Conservation (phyloP, 1,140 invertebrate species). For the Leptinotarsa defecta region DNA sequence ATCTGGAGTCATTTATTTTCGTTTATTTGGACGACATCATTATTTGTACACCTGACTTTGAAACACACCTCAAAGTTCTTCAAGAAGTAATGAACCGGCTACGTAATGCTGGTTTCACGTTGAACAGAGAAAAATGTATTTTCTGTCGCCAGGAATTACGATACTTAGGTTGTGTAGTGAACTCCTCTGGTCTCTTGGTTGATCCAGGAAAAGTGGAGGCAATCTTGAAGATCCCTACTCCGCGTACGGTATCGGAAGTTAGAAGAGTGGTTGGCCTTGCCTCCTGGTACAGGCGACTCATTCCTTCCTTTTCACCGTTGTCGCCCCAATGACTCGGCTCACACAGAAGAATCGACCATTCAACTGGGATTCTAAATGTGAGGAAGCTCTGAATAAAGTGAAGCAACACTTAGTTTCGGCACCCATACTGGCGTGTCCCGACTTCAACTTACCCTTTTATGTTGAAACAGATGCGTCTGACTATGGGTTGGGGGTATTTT, state of each 20-base stretch:
- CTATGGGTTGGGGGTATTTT: constrained; percentile 15
- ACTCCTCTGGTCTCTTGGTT: neutral
- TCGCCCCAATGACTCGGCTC: neutral
- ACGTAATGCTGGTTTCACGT: neutral
- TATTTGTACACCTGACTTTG: constrained; percentile 40
- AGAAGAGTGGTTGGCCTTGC: too few species aligned
- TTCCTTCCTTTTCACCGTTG: neutral
- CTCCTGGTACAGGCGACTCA: neutral
- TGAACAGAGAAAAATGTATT: too few species aligned
- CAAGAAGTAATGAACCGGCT: neutral
- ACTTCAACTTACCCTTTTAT: constrained; percentile 29
- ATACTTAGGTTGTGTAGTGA: too few species aligned
- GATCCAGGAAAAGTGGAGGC: too few species aligned
- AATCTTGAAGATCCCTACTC: too few species aligned
- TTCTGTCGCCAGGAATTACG: too few species aligned
- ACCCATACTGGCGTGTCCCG: constrained; percentile 35
- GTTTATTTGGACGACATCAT: constrained; percentile 39
- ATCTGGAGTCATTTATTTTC: constrained; percentile 33
- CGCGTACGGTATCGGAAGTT: too few species aligned
- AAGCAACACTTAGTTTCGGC: constrained; percentile 7
- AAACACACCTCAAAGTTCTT: neutral
- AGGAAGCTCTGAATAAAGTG: constrained; percentile 9
- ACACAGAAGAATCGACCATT: neutral
- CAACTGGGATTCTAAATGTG: neutral
- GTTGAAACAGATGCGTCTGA: constrained; percentile 4